Evolutionary conservation across 2,888 invertebrate species (phyloP), one percentile per base, ranked within the genome.

Genomic region (Clunio marinus): DNA sequence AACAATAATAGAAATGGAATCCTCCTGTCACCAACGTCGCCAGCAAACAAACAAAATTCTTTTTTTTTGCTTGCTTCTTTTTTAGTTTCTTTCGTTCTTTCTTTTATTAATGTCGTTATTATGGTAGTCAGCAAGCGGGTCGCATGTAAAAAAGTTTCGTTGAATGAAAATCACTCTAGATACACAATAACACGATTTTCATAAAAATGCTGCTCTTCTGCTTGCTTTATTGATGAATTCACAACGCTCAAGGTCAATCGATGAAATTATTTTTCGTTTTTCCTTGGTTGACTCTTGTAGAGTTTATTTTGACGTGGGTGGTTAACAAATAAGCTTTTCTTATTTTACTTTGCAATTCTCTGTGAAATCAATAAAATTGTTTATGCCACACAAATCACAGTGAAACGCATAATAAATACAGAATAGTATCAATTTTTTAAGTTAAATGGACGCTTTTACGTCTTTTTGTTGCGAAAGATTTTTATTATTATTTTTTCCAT

Each of bases 11-110:
- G 51, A 58, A 28, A 58, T 17, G 58, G 25, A 65, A 66, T 66
- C 66, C 51, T 66, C 66, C 66, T 66, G 66, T 66, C 66, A 66
- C 66, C 66, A 66, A 55, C 55, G 66, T 66, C 66, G 51, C 66
- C 66, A 66, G 46, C 66, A 32, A 66, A 55, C 66, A 66, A 66
- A 51, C 66, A 66, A 32, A 32, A 32, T 4, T 7, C 32, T 13
- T 27, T 13, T 13, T n/a, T 22, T 17, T 20, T 51, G 4, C 8
- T 22, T 51, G 8, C 20, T 17, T 51, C 22, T 22, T 17, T 51
- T 20, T 45, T 15, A 7, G n/a, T n/a, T n/a, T 51, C 51, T 24
- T 57, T 24, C 57, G 13, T 27, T n/a, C 27, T 24, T 20, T 2
- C 57, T 28, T 66, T 66, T 66, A 66, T 55, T 66, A 66, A 66